phyloP scores from a whole-genome alignment of 2,113 vertebrate species.

The Chinchilla lanigera region DNA sequence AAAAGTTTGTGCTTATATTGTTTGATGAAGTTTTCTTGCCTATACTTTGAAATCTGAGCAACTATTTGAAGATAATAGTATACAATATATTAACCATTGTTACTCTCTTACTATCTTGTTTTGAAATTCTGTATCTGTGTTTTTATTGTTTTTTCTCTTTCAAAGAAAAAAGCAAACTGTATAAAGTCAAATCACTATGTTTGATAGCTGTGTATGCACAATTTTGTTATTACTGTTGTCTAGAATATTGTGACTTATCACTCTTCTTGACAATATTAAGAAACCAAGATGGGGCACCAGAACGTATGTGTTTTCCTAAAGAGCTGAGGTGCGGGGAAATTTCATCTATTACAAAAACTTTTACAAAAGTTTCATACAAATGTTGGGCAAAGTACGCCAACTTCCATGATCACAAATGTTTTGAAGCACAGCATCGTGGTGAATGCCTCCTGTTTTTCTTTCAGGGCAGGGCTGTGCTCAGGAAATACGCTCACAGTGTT shows the following conservation, averaged over 20 bases:
- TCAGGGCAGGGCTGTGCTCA: not conserved
- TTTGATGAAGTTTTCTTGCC: too few relatives aligned
- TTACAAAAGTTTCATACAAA: not conserved
- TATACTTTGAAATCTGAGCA: too few relatives aligned
- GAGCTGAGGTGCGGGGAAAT: too few relatives aligned
- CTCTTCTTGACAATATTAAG: not conserved
- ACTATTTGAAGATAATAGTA: too few relatives aligned
- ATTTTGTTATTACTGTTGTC: not conserved
- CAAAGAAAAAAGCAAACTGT: not conserved
- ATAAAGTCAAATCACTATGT: not conserved
- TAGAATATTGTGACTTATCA: not conserved
- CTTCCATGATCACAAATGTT: not conserved
- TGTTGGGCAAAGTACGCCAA: not conserved
- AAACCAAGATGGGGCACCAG: not conserved
- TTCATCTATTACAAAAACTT: not conserved
- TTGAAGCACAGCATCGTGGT: not conserved
- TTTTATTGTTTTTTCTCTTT: too few relatives aligned
- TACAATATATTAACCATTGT: too few relatives aligned
- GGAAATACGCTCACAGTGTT: too few relatives aligned
- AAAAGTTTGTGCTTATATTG: too few relatives aligned
- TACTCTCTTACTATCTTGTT: too few relatives aligned
- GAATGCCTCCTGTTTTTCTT: not conserved
- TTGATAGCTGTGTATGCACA: not conserved
- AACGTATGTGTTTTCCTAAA: not conserved
- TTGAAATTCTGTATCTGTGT: too few relatives aligned